Evolutionary conservation across 2,113 vertebrate genomes (phyloP).

Genomic region (Hyla sarda): DNA sequence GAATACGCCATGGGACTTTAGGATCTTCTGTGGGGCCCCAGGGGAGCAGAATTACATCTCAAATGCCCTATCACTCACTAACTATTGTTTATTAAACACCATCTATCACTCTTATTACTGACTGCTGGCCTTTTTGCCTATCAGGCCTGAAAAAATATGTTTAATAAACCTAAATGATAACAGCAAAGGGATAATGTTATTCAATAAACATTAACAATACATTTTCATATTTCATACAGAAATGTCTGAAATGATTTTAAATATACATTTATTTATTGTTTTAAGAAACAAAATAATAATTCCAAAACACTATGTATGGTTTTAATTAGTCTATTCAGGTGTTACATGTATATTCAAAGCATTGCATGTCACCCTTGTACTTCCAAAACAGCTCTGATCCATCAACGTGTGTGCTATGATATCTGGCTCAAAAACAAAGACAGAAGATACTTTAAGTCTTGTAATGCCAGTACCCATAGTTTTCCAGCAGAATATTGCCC

Average conservation of each 20-base stretch:
- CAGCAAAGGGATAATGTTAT: not conserved
- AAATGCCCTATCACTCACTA: not conserved
- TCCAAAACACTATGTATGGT: not conserved
- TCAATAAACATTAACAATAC: not conserved
- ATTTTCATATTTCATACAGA: not conserved
- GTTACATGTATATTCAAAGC: no score
- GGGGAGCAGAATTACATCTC: not conserved
- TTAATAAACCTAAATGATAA: not conserved
- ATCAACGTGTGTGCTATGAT: no score
- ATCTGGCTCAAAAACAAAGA: no score
- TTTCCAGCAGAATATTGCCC: no score
- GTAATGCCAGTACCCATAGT: no score
- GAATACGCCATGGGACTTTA: not conserved
- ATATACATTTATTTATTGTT: not conserved
- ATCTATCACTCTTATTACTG: not conserved
- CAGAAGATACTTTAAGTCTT: no score
- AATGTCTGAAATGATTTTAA: not conserved
- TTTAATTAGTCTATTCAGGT: not conserved
- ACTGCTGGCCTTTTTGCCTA: not conserved
- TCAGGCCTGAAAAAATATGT: no score
- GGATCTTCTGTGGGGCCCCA: not conserved
- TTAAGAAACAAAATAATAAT: not conserved
- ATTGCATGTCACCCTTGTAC: no score
- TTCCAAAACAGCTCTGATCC: no score
- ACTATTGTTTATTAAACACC: not conserved